A percentile compares a stretch with the other conserved stretches of the same genome.
phyloP scores from a whole-genome alignment of 2,113 vertebrate genomes.

The Narcine bancroftii region DNA sequence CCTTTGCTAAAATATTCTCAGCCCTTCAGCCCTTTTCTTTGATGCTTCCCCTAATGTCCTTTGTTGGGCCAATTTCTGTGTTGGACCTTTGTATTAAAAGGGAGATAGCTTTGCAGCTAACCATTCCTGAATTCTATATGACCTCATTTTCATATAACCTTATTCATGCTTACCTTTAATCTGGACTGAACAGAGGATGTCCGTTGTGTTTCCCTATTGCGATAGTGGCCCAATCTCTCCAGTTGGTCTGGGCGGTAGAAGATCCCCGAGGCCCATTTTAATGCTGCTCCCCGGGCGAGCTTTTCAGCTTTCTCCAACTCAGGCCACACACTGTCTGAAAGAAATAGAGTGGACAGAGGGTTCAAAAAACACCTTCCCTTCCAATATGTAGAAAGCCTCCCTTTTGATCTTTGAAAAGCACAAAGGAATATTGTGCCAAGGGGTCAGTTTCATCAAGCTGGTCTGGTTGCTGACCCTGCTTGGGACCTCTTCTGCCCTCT shows the following conservation, averaged over 20 bases:
- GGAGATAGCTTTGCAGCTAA: too few species aligned
- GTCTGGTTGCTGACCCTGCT: too few species aligned
- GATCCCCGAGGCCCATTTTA: conserved; percentile 93
- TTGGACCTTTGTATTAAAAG: too few species aligned
- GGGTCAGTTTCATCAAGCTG: too few species aligned
- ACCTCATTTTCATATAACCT: neutral
- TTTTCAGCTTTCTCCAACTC: conserved; percentile 74
- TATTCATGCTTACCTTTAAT: conserved; percentile 69
- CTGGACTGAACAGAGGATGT: conserved; percentile 82
- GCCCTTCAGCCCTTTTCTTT: too few species aligned
- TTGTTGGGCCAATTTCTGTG: too few species aligned
- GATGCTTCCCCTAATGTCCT: too few species aligned
- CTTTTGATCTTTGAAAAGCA: neutral
- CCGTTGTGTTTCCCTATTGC: conserved; percentile 76
- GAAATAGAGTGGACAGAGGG: neutral
- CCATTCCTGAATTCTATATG: too few species aligned
- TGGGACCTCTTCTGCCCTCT: too few species aligned
- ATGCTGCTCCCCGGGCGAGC: conserved; percentile 78
- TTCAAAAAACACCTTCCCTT: neutral
- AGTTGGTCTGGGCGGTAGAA: conserved; percentile 83
- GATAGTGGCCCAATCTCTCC: conserved; percentile 75
- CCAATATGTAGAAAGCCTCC: neutral
- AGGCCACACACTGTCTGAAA: conserved; percentile 47
- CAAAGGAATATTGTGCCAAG: neutral
- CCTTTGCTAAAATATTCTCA: too few species aligned